Conservation (phyloP, 37 sponge, comb jelly and placozoan species). For the Agelas oroides region DNA sequence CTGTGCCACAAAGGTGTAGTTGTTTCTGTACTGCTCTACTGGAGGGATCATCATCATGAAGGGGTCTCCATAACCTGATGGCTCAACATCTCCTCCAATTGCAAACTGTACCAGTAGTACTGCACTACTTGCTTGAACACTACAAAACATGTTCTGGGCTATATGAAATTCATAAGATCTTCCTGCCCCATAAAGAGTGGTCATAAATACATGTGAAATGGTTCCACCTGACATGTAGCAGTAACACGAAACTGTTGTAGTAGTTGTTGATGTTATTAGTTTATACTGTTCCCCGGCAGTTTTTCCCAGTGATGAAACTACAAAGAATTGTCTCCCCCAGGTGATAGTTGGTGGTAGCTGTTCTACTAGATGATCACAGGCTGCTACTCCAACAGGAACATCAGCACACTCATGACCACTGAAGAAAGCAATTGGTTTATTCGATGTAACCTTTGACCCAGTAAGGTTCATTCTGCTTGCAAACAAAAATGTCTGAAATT, state of each 20-base stretch:
- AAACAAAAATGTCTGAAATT: no score
- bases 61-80: background rate
- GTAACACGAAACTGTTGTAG: no score
- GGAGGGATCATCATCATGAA: conserved; percentile 59
- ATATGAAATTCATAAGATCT: conserved; percentile 13
- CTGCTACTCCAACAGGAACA: conserved; percentile 6
- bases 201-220: no score
- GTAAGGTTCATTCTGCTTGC: conserved; percentile 7
- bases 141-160: conserved; percentile 16
- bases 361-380: conserved; percentile 55
- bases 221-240: no score
- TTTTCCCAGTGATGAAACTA: background rate
- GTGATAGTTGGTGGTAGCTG: conserved; percentile 58
- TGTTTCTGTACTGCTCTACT: conserved; percentile 39
- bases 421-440: conserved; percentile 41
- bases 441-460: conserved; percentile 37
- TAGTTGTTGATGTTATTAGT: no score
- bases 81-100: conserved; percentile 34
- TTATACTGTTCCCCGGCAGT: no score
- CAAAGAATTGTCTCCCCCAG: conserved; percentile 53
- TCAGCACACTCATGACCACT: conserved; percentile 54
- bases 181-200: background rate
- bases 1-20: conserved; percentile 11
- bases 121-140: conserved; percentile 32
- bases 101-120: conserved; percentile 54